Base-by-base conservation (phyloP, 2,888 invertebrate genomes). In the Drosophila peninsularis region DNA sequence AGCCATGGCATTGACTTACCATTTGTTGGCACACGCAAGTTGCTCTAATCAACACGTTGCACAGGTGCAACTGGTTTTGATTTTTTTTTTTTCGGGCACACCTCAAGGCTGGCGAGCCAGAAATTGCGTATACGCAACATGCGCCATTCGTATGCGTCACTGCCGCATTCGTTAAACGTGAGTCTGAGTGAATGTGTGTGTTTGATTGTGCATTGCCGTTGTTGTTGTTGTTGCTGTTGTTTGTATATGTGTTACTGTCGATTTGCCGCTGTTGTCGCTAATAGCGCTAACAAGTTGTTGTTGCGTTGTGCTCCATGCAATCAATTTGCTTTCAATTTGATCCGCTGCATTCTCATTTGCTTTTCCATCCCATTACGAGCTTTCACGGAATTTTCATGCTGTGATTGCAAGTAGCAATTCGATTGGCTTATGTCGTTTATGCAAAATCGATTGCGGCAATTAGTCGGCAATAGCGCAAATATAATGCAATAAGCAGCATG, bases 121-220 rank as follows among this genome's bases (percentile, higher is more conserved):
- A 73, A 57, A 71, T 71, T 83, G 83, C 83, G 83, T 88, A 88
- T 78, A 83, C 83, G 83, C 88, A 83, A 66, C 61, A 64, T 80
- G 65, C 53, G 55, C 68, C 67, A 45, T 17, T 62, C 56, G 68
- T 77, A 71, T 64, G 78, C 85, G 72, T 72, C 70, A 50, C 54
- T 63, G 53, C 62, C 41, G 63, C 56, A 64, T 44, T 60, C 52
- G 37, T 50, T 44, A 78, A 14, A 36, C 34, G 13, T 21, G 9
- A 17, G 27, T 13, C 24, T 27, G 24, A 11, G 47, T 45, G 44
- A 32, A 27, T 21, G n/a, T n/a, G 0, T 10, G 30, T 30, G 30
- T 30, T 1, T 37, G 37, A n/a, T n/a, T n/a, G 36, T 41, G 41
- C 1, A 4, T 13, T 19, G 19, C 30, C 42, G 19, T 21, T n/a